phyloP scores from a whole-genome alignment of 2,797 vertebrate species.

The Capromys pilorides region DNA sequence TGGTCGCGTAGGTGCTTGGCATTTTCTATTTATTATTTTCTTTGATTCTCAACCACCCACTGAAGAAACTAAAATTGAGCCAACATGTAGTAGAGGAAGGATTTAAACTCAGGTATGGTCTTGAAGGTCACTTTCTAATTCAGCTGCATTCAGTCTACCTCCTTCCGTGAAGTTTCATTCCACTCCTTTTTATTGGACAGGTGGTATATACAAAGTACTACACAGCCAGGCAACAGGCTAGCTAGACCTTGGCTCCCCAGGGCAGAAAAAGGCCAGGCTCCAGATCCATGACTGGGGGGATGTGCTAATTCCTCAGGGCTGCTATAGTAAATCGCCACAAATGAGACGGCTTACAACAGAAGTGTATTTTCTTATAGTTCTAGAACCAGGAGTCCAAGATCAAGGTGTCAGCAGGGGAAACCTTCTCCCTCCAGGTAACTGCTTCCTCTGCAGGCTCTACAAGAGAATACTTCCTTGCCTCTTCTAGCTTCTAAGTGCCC shows the following conservation, averaged over 20 bases:
- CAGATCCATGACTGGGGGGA: not conserved
- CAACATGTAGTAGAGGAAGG: not conserved
- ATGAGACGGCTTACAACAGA: not conserved
- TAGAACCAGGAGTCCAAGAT: not conserved
- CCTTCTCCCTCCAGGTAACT: not conserved
- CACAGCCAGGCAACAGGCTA: not conserved
- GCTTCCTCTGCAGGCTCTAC: not conserved
- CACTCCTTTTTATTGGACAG: not conserved
- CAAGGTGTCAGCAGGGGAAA: not conserved
- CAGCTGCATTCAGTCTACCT: not conserved
- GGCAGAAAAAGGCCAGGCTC: not conserved
- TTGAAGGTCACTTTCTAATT: not conserved
- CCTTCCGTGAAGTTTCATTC: not conserved
- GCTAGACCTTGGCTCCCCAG: not conserved
- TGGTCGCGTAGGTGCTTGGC: not conserved
- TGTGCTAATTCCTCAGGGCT: not conserved
- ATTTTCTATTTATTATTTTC: not conserved
- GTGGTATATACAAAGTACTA: not conserved
- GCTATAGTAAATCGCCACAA: not conserved
- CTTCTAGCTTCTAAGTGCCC: not conserved
- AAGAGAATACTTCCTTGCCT: not conserved
- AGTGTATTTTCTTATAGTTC: not conserved
- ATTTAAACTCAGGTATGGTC: not conserved
- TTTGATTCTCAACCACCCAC: not conserved
- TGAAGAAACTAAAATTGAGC: not conserved